Percentiles rank a stretch among this genome's conserved stretches.
These are phyloP conservation scores for Polyommatus icarus DNA, from an alignment of 2,888 invertebrate genomes.

Conservation along the genomic window DNA sequence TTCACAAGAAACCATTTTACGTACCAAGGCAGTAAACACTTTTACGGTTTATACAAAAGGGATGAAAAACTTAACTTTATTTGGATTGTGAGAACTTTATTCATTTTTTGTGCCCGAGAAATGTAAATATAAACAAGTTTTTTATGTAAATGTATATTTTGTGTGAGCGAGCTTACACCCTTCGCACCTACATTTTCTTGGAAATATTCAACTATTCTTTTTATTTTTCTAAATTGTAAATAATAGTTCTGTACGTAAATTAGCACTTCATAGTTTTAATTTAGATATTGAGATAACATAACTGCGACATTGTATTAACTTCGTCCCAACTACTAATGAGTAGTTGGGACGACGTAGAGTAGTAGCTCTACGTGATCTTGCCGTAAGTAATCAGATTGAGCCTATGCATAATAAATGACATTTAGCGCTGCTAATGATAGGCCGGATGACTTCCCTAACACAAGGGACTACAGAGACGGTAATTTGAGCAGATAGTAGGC, in stretches of 20 bases:
- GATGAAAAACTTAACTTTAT: slow-evolving; percentile 13
- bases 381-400: not conserved
- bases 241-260: not conserved
- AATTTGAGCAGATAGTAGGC: too few relatives aligned
- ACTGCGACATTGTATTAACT: not conserved
- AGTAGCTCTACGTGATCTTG: not conserved
- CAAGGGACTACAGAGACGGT: too few relatives aligned
- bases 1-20: not conserved
- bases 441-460: too few relatives aligned
- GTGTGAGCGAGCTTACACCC: not conserved
- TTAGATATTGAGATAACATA: not conserved
- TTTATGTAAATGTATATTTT: slow-evolving; percentile 25
- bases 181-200: not conserved
- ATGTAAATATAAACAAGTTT: slow-evolving; percentile 26
- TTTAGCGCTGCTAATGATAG: too few relatives aligned
- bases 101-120: not conserved
- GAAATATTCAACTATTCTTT: not conserved
- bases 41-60: slow-evolving; percentile 1
- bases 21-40: not conserved
- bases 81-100: slow-evolving; percentile 7
- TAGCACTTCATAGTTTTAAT: not conserved
- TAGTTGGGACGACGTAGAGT: not conserved
- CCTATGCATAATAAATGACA: not conserved
- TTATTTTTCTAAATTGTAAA: not conserved
- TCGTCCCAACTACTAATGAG: too few relatives aligned